Percentiles rank a stretch among this genome's conserved stretches.
Evolutionary conservation across 1,140 invertebrate species (phyloP).

Genomic region (Cotesia glomerata): DNA sequence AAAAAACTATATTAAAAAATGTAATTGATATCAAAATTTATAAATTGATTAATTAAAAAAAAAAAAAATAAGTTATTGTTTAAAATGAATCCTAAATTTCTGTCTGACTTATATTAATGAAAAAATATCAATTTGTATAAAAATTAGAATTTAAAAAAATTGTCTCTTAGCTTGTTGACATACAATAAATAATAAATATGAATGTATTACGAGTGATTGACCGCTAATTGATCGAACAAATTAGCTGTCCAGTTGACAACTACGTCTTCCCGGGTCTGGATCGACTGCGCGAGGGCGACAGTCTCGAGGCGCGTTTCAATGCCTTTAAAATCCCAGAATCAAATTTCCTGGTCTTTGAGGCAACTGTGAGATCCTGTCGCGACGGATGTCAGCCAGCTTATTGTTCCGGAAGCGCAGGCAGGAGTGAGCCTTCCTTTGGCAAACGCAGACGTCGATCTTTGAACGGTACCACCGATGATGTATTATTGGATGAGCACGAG

Average conservation of each 20-base stretch:
- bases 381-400: constrained; percentile 89
- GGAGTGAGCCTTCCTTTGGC: constrained; percentile 83
- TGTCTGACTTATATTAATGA: no score
- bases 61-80: no score
- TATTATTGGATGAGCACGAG: constrained; percentile 15
- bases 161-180: no score
- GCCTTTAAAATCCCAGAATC: constrained; percentile 95
- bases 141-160: no score
- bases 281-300: constrained; percentile 82
- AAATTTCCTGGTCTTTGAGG: constrained; percentile 92
- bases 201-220: neutral
- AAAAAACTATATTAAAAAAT: no score
- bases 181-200: no score
- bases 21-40: no score
- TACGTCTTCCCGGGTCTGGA: constrained; percentile 92
- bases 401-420: constrained; percentile 75
- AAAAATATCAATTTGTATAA: no score
- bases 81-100: no score
- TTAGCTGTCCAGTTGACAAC: constrained; percentile 86
- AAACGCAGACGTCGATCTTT: constrained; percentile 70
- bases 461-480: constrained; percentile 58
- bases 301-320: constrained; percentile 88
- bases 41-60: no score
- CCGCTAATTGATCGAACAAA: neutral
- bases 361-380: constrained; percentile 85